A percentile compares a stretch with the other conserved stretches of the same genome.
phyloP scores from a whole-genome alignment of 2,797 vertebrate genomes.

The Coluber constrictor region DNA sequence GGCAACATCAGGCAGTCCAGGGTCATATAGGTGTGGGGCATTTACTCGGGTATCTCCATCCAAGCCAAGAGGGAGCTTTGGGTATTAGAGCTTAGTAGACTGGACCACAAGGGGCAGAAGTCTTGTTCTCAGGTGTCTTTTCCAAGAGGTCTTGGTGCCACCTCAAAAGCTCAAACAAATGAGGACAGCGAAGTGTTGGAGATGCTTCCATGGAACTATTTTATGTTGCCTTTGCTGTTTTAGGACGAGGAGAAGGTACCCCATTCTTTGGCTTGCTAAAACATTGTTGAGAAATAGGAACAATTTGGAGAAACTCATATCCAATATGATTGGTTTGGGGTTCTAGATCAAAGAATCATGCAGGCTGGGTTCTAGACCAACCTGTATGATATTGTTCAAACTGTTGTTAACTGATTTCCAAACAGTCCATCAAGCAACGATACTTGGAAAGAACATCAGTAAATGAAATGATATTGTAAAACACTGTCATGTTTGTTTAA shows the following conservation, averaged over 20 bases:
- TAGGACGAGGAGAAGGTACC: constrained; percentile 17
- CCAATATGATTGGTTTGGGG: no score
- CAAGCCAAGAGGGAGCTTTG: neutral
- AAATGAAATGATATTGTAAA: neutral
- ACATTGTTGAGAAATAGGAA: neutral
- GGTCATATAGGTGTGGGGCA: neutral
- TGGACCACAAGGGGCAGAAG: neutral
- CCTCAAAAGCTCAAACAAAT: neutral
- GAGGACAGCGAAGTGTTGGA: constrained; percentile 4
- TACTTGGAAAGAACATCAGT: neutral
- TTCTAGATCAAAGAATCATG: neutral
- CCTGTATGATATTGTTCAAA: neutral
- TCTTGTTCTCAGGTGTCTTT: neutral
- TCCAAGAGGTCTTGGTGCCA: neutral
- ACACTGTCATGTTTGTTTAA: neutral
- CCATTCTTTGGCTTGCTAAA: neutral
- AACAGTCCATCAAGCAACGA: neutral
- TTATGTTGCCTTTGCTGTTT: constrained; percentile 11
- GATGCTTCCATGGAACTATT: neutral
- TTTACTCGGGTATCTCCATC: neutral
- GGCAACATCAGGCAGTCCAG: neutral
- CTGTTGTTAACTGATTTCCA: neutral
- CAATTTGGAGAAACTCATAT: no score
- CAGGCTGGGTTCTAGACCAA: neutral
- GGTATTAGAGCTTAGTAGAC: neutral